phyloP scores from a whole-genome alignment of 2,797 vertebrate species.

The Acanthurus leucopareius region DNA sequence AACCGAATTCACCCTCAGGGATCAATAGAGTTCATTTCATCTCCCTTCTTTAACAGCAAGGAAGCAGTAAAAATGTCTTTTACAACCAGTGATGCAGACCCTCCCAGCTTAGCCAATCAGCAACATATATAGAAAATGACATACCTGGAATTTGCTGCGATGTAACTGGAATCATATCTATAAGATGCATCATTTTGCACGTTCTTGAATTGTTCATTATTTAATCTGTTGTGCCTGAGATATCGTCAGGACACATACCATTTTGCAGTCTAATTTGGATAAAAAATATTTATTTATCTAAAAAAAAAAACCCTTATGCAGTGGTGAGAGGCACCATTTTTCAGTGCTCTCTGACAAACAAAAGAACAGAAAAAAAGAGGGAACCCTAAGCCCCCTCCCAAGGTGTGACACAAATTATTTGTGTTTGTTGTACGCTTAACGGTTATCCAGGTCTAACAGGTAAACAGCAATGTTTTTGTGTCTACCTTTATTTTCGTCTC shows the following conservation, averaged over 20 bases:
- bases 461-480: not conserved
- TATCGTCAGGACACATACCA: not conserved
- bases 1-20: constrained; percentile 29
- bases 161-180: not conserved
- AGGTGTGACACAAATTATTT: not conserved
- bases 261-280: constrained; percentile 1
- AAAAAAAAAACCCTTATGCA: not conserved
- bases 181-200: not conserved
- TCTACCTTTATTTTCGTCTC: constrained; percentile 7
- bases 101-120: constrained; percentile 13
- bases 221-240: constrained; percentile 10
- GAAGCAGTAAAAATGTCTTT: constrained; percentile 31
- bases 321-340: not conserved
- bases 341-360: not conserved
- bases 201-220: constrained; percentile 10
- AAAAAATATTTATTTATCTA: constrained; percentile 1
- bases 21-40: constrained; percentile 55
- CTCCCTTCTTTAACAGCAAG: constrained; percentile 16
- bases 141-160: not conserved
- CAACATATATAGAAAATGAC: not conserved
- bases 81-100: not conserved
- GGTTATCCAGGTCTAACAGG: not conserved
- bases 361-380: not conserved
- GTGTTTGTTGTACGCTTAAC: not conserved
- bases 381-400: not conserved